Evolutionary conservation across 2,888 invertebrate species (phyloP), one percentile per base, ranked within the genome.

Genomic region (Pristionchus entomophagus): DNA sequence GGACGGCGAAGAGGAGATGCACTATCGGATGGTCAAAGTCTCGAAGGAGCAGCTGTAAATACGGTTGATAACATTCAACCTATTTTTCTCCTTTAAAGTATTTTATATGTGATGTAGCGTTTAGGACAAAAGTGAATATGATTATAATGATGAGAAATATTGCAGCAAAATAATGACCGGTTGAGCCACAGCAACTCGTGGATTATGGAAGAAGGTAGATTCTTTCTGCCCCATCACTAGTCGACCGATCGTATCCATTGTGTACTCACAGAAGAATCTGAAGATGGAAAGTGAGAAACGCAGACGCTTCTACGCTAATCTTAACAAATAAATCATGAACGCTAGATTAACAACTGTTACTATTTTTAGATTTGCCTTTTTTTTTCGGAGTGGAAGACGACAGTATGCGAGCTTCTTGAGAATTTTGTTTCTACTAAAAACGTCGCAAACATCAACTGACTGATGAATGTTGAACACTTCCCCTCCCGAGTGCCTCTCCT

Each of bases 241-340:
- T n/a, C n/a, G n/a, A n/a, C n/a, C n/a, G n/a, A n/a, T n/a, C n/a
- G n/a, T n/a, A n/a, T n/a, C 84, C 84, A 84, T 84, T 17, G 84
- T 84, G 84, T 84, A 84, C n/a, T 84, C 84, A 3, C 53, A 56
- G 73, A 35, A 84, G 84, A 69, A 73, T 41, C 84, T 84, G 45
- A 4, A 62, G 26, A n/a, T n/a, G n/a, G n/a, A n/a, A n/a, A n/a
- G n/a, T n/a, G n/a, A n/a, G 2, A 45, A 41, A 19, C 59, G 8
- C 6, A 5, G 59, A 62, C 22, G n/a, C 12, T 26, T 65, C 32
- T 65, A 65, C n/a, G n/a, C n/a, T 65, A 26, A 26, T 5, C 29
- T 12, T 5, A 10, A 26, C 6, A 59, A 26, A 59, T 4, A 4
- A 59, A 8, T 5, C 59, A 8, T 10, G 12, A n/a, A n/a, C n/a